phyloP scores from a whole-genome alignment of 2,113 vertebrate species.

The Thymallus thymallus region DNA sequence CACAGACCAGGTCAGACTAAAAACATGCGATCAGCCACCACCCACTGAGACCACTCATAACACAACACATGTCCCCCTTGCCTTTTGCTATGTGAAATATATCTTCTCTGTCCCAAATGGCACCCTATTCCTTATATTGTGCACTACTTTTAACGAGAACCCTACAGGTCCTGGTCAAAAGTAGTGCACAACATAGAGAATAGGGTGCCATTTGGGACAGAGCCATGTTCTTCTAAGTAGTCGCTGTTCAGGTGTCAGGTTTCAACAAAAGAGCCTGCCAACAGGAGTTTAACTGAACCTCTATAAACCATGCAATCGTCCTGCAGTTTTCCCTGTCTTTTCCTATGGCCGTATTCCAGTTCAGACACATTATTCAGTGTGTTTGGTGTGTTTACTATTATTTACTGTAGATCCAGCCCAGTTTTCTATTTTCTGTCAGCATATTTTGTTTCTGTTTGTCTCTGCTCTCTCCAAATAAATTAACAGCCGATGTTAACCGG shows the following conservation, averaged over 20 bases:
- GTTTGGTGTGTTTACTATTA: no score
- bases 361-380: conserved; percentile 26
- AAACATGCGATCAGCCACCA: conserved; percentile 14
- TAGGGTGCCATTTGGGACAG: no score
- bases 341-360: conserved; percentile 9
- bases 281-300: neutral
- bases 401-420: conserved; percentile 41
- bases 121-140: no score
- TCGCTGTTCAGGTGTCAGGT: neutral
- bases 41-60: neutral
- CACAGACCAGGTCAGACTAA: conserved; percentile 10
- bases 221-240: neutral
- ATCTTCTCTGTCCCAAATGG: no score
- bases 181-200: no score
- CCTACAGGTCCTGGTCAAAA: no score
- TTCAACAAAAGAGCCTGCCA: neutral
- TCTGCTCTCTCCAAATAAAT: conserved; percentile 49
- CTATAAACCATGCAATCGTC: conserved; percentile 15
- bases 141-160: no score
- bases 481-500: conserved; percentile 59
- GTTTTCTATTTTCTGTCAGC: conserved; percentile 48
- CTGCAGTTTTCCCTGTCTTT: neutral
- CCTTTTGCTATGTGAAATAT: no score
- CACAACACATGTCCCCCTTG: neutral
- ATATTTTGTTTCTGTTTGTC: neutral